Evolutionary conservation across 1,140 invertebrate species (phyloP).

Genomic region (Ceratina calcarata): DNA sequence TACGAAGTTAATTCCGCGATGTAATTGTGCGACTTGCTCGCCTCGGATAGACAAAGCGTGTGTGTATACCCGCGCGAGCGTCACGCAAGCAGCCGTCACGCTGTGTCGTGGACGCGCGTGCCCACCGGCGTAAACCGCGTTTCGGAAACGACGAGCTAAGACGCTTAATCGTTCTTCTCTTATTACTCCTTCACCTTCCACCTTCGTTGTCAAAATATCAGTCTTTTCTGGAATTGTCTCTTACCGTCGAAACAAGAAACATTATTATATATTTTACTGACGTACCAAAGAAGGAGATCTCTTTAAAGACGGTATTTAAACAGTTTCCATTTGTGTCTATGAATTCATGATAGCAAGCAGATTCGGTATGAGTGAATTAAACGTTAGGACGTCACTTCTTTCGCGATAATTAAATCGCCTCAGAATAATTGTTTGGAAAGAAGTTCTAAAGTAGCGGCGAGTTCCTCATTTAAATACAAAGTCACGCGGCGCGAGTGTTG

Average conservation of each 20-base stretch:
- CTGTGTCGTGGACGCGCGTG: slow-evolving; percentile 17
- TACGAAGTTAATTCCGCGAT: slow-evolving; percentile 39
- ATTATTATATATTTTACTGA: too few species aligned
- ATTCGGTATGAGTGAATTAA: neutral
- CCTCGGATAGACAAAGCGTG: slow-evolving; percentile 10
- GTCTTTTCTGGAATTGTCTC: neutral
- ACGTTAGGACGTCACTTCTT: neutral
- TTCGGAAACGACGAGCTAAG: slow-evolving; percentile 11
- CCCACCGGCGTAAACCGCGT: slow-evolving; percentile 19
- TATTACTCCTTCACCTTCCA: neutral
- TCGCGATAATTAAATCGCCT: neutral
- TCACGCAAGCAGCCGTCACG: neutral
- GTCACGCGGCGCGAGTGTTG: slow-evolving; percentile 22
- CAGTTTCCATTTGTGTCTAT: too few species aligned
- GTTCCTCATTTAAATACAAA: slow-evolving; percentile 30
- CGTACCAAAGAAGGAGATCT: too few species aligned
- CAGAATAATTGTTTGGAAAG: slow-evolving; percentile 29
- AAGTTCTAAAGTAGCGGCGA: slow-evolving; percentile 5
- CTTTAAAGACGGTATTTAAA: too few species aligned
- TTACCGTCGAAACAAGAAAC: neutral
- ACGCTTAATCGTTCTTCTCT: slow-evolving; percentile 22
- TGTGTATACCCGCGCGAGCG: too few species aligned
- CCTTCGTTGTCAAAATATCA: neutral
- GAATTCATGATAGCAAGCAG: neutral
- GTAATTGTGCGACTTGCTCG: slow-evolving; percentile 25